Evolutionary conservation across 1,140 invertebrate genomes (phyloP), one percentile per base, ranked within the genome.

Genomic region (Babylonia areolata): DNA sequence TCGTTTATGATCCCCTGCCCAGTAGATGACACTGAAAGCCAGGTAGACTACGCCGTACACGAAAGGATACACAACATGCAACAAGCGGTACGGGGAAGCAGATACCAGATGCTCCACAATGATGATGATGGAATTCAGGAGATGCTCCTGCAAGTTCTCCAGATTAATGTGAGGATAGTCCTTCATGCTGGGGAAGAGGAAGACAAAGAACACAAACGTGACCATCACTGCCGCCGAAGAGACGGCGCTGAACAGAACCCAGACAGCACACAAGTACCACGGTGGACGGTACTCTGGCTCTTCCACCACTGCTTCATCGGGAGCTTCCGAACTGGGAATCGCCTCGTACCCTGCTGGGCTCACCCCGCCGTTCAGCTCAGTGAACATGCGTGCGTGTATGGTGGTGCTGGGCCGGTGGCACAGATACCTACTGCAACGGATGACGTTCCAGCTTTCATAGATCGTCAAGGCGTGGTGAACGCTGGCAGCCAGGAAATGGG

Each of bases 11-110:
- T 93, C 91, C 31, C 73, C 86, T 17, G 87, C 85, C 90, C 91
- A 93, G 75, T 91, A 92, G 39, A 93, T 88, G 20, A 89, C 73
- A 77, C 89, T 90, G 88, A 93, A 93, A 17, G 90, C 51, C 2
- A 88, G 31, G 85, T 93, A 93, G 12, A 89, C 51, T 2, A 91
- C 1, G 1, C 89, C 91, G 78, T 92, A 93, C 1, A 88, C 33
- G 33, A 90, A 39, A 20, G 90, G 87, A 77, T 91, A 92, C 17
- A 91, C 78, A 33, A 88, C 84, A 80, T 93, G 92, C 0, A 90
- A 58, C 1, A 93, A 54, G 11, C 92, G 79, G 33, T 90, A 81
- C 11, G 92, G 92, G 3, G 91, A 39, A 3, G 89, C 90, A 20
- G 87, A 85, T 6, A 92, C 15, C 23, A 87, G 12, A 28, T 90